A percentile compares a stretch with the other conserved stretches of the same genome.
phyloP scores from a whole-genome alignment of 2,113 vertebrate genomes.

The Mormyrus lacerda region DNA sequence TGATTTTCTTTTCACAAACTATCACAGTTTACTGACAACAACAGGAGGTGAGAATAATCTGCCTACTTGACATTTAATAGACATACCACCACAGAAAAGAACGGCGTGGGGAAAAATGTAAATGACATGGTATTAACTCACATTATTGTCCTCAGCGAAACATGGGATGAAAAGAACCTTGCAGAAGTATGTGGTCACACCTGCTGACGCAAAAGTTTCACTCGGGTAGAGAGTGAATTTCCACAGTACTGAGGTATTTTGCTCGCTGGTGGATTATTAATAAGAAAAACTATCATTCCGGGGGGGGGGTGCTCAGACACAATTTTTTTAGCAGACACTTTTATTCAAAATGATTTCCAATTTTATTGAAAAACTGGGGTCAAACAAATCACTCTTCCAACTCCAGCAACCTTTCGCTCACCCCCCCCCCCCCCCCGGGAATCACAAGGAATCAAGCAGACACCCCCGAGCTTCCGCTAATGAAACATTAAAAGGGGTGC shows the following conservation, averaged over 20 bases:
- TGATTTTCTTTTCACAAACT: background rate
- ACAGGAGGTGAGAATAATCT: background rate
- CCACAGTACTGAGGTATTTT: background rate
- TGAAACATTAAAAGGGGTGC: background rate
- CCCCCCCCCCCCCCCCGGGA: background rate
- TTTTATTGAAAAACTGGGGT: background rate
- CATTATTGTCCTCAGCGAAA: background rate
- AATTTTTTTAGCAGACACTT: background rate
- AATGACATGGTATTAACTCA: background rate
- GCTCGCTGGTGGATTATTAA: background rate
- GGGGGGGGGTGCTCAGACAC: too few relatives aligned
- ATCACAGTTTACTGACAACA: background rate
- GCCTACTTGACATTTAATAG: background rate
- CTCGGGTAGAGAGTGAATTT: background rate
- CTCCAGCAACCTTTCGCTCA: background rate
- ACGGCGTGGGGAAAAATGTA: background rate
- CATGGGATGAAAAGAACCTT: background rate
- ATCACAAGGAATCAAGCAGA: background rate
- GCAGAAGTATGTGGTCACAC: background rate
- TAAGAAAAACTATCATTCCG: background rate
- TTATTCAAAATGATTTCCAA: background rate
- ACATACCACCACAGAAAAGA: background rate
- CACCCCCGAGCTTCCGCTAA: background rate
- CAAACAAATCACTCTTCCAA: background rate
- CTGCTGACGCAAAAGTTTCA: background rate